Evolutionary conservation across 2,113 vertebrate genomes (phyloP).

Genomic region (Zosterops lateralis): DNA sequence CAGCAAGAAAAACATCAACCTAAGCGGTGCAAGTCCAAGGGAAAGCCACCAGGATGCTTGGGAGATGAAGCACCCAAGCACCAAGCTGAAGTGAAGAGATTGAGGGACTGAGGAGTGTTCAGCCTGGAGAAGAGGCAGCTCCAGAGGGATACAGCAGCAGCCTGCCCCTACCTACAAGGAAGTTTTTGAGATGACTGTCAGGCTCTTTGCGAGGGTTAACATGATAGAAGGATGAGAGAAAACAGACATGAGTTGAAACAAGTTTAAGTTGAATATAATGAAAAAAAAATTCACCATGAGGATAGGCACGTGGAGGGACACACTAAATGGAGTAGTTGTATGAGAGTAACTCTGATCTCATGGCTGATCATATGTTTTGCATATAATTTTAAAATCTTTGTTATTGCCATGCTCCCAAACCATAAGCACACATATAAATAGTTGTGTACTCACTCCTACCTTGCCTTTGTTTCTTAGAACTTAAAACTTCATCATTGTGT

Average conservation of each 20-base stretch:
- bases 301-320: not conserved
- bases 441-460: not conserved
- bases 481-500: not conserved
- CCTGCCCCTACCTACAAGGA: not conserved
- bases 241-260: not conserved
- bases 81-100: not conserved
- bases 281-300: not conserved
- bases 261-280: not conserved
- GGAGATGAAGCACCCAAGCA: not conserved
- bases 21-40: not conserved
- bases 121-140: not conserved
- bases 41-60: not conserved
- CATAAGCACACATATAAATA: rapidly evolving
- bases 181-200: not conserved
- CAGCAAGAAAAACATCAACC: not conserved
- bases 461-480: not conserved
- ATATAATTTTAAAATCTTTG: not conserved
- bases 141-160: not conserved
- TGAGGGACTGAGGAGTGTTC: not conserved
- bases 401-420: not conserved
- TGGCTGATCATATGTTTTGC: not conserved
- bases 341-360: not conserved
- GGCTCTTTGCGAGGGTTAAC: not conserved
- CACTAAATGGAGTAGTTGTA: not conserved
- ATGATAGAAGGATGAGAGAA: not conserved